Evolutionary conservation across 2,113 vertebrate species (phyloP).

Genomic region (Peromyscus maniculatus): DNA sequence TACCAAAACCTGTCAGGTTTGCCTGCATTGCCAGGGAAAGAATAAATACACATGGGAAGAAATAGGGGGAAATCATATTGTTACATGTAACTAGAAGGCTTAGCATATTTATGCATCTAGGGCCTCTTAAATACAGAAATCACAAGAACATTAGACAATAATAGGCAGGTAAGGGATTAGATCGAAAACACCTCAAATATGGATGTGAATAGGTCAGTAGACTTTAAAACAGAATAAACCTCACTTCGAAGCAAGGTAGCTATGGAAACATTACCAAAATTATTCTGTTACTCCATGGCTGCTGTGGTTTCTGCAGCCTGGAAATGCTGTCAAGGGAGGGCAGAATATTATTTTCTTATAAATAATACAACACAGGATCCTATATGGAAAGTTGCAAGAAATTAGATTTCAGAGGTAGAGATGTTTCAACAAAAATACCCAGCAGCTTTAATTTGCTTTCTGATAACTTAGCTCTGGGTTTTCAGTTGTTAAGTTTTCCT

Average conservation of each 20-base stretch:
- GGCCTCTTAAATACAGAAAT: slow-evolving; percentile 80
- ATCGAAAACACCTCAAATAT: slow-evolving; percentile 74
- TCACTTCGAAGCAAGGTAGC: slow-evolving; percentile 89
- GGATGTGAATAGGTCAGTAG: slow-evolving; percentile 83
- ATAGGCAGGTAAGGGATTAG: slow-evolving; percentile 82
- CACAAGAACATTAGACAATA: slow-evolving; percentile 75
- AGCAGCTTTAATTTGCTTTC: slow-evolving; percentile 79
- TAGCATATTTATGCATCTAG: slow-evolving; percentile 79
- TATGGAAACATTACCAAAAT: slow-evolving; percentile 92
- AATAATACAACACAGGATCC: slow-evolving; percentile 88
- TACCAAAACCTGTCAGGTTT: slow-evolving; percentile 59
- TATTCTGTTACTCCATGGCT: slow-evolving; percentile 87
- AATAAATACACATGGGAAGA: slow-evolving; percentile 76
- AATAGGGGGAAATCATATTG: slow-evolving; percentile 51
- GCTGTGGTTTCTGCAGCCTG: slow-evolving; percentile 84
- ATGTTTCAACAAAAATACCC: slow-evolving; percentile 81
- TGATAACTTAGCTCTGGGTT: slow-evolving; percentile 76
- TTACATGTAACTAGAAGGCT: slow-evolving; percentile 69
- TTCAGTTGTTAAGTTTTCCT: slow-evolving; percentile 68
- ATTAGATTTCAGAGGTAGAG: slow-evolving; percentile 80
- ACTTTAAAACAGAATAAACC: slow-evolving; percentile 89
- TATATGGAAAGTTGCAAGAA: slow-evolving; percentile 83
- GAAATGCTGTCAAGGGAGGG: slow-evolving; percentile 86
- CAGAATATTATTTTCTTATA: slow-evolving; percentile 89
- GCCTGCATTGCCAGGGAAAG: slow-evolving; percentile 68